A percentile compares a stretch with the other conserved stretches of the same genome.
Conservation (phyloP, 2,797 vertebrate species). For the Sternarchorhynchus goeldii region DNA sequence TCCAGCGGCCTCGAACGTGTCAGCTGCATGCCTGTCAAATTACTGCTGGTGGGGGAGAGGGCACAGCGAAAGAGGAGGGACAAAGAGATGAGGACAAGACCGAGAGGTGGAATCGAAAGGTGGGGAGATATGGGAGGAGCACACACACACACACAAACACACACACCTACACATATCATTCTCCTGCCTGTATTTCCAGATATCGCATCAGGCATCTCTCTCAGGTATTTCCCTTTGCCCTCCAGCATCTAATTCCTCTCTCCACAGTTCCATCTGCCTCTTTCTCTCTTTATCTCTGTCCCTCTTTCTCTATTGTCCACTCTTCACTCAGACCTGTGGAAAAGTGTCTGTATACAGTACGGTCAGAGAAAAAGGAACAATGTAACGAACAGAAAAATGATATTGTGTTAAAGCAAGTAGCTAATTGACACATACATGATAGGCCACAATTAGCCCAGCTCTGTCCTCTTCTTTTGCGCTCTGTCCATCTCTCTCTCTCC, state of each 20-base stretch:
- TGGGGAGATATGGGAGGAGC: constrained; percentile 45
- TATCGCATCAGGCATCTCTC: constrained; percentile 27
- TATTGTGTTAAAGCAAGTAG: background rate
- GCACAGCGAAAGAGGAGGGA: constrained; percentile 61
- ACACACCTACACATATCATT: constrained; percentile 37
- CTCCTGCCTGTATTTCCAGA: background rate
- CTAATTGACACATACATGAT: background rate
- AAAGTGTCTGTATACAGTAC: constrained; percentile 3
- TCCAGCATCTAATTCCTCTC: constrained; percentile 19
- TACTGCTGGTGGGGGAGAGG: constrained; percentile 61
- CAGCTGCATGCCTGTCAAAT: constrained; percentile 75
- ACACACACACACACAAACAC: constrained; percentile 5
- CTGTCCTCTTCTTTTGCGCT: background rate
- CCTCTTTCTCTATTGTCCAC: background rate
- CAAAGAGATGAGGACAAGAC: constrained; percentile 32
- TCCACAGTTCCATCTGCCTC: background rate
- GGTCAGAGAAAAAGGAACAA: background rate
- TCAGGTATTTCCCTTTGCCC: constrained; percentile 60
- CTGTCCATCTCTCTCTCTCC: background rate
- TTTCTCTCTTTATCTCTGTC: background rate
- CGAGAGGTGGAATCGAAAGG: constrained; percentile 56
- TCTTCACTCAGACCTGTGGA: background rate
- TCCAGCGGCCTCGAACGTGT: constrained; percentile 71
- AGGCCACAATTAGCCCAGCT: constrained; percentile 4
- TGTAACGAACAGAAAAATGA: constrained; percentile 8